A percentile compares a stretch with the other conserved stretches of the same genome.
These are phyloP conservation scores for Rhincodon typus DNA, from an alignment of 2,797 vertebrate species.

Conservation along the genomic window DNA sequence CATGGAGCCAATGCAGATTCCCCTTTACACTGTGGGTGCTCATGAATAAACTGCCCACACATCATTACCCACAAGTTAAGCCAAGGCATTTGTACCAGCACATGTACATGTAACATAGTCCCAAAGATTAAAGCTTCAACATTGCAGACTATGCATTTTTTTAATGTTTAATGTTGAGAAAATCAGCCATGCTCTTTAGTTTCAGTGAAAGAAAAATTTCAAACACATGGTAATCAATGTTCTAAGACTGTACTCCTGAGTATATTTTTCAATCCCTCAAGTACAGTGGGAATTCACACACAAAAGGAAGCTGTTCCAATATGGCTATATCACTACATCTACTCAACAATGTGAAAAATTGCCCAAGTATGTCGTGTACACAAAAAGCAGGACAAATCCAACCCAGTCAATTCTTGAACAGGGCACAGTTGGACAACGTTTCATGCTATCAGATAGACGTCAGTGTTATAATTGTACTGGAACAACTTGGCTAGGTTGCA, in stretches of 20 bases:
- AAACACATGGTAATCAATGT: neutral
- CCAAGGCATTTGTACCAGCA: neutral
- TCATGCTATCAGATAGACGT: too few relatives aligned
- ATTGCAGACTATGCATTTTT: neutral
- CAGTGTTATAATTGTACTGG: too few relatives aligned
- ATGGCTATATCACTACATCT: neutral
- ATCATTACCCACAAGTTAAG: neutral
- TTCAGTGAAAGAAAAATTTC: neutral
- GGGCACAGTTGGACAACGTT: too few relatives aligned
- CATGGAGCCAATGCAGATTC: neutral
- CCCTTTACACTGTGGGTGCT: neutral
- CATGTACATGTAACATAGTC: neutral
- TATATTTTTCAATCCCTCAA: neutral
- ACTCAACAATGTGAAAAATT: neutral
- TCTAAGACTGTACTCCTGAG: neutral
- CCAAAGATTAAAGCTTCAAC: constrained; percentile 2
- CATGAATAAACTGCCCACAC: neutral
- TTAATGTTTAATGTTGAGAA: neutral
- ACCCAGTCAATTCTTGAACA: too few relatives aligned
- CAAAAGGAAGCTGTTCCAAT: neutral
- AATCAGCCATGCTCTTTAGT: neutral
- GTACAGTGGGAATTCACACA: neutral
- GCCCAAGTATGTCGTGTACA: too few relatives aligned
- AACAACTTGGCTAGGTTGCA: too few relatives aligned
- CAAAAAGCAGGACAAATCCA: too few relatives aligned